Conservation (phyloP, 2,113 vertebrate species). For the Tupaia tana region DNA sequence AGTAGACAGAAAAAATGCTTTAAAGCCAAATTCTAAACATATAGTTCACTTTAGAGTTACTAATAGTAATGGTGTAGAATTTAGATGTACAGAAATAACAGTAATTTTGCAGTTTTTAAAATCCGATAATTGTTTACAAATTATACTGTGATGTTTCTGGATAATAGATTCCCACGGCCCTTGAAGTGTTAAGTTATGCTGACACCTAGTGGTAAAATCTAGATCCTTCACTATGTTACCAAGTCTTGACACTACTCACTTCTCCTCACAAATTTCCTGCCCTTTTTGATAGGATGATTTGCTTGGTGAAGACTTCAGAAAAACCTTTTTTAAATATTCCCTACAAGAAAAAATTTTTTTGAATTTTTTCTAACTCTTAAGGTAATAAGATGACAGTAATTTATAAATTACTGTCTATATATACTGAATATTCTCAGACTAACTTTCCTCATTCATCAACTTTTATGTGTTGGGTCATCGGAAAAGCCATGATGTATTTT, state of each 20-base stretch:
- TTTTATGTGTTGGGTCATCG: not conserved
- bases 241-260: constrained; percentile 77
- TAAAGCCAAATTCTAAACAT: not conserved
- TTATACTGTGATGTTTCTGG: constrained; percentile 1
- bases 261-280: constrained; percentile 81
- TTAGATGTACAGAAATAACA: not conserved
- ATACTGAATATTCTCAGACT: not conserved
- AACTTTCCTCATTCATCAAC: not conserved
- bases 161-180: not conserved
- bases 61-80: not conserved
- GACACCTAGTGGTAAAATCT: constrained; percentile 83
- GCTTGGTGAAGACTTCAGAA: constrained; percentile 32
- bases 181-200: constrained; percentile 46
- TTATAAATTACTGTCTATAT: too few relatives aligned
- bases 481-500: too few relatives aligned
- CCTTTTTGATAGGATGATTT: constrained; percentile 87
- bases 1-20: not conserved
- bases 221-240: constrained; percentile 1
- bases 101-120: too few relatives aligned
- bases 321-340: constrained; percentile 92
- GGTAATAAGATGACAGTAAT: too few relatives aligned
- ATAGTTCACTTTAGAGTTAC: too few relatives aligned
- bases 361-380: too few relatives aligned
- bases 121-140: not conserved
- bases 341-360: constrained; percentile 81